Evolutionary conservation across 1,140 invertebrate genomes (phyloP).

Genomic region (Diabrotica undecimpunctata): DNA sequence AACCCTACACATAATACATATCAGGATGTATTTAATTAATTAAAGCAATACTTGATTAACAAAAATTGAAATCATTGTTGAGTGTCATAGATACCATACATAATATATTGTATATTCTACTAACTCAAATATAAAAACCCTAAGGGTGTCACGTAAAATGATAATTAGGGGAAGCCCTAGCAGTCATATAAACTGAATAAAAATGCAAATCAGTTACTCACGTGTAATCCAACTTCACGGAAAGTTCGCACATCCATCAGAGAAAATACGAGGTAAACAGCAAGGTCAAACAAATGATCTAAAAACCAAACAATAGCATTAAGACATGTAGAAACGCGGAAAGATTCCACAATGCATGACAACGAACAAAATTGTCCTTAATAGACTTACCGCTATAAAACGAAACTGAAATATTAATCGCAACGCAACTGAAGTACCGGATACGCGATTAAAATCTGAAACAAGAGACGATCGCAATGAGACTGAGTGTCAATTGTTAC

Average conservation of each 20-base stretch:
- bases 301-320: background rate
- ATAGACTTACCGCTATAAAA: conserved; percentile 2
- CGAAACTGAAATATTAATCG: background rate
- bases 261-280: background rate
- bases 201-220: background rate
- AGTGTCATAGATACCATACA: no score
- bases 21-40: no score
- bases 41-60: no score
- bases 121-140: no score
- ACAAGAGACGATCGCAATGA: background rate
- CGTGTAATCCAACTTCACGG: background rate
- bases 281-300: background rate
- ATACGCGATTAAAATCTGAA: background rate
- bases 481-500: background rate
- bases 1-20: no score
- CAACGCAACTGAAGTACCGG: background rate
- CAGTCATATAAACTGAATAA: background rate
- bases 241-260: background rate
- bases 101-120: no score
- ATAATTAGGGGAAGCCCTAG: no score
- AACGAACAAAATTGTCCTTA: background rate
- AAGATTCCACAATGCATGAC: background rate
- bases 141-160: no score
- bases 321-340: background rate
- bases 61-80: no score